Base-by-base conservation (phyloP, 1,140 invertebrate species). In the Drosophila busckii region DNA sequence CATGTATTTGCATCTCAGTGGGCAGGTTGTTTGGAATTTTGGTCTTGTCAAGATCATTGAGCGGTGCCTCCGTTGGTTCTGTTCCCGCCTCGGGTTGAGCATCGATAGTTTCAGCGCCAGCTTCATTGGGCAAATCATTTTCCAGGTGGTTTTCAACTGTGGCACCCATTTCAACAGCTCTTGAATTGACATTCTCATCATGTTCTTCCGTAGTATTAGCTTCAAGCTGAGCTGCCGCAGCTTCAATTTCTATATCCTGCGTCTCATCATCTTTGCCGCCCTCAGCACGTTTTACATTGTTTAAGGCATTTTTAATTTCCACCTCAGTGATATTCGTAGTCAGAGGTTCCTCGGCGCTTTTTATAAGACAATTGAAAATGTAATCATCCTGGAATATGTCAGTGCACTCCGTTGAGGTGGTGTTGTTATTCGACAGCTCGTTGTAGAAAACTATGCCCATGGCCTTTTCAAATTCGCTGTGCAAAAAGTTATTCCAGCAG, bases 401-500 rank as follows among this genome's bases (percentile, higher is more conserved):
- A 6, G 70, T 70, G 10, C 50, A 63, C 8, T 70, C 64, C 3
- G 55, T 69, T 9, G 78, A 61, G 3, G 22, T 61, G 4, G 70
- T 70, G 20, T 80, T 76, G 17, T 75, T 82, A 31, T 82, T 84
- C 7, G 63, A 65, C 34, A 64, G 49, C 48, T 70, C 49, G 7
- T 67, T 63, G 60, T 61, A 52, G 45, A 96, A 89, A 52, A 93
- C 92, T 86, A 91, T 89, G 54, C 90, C 88, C 46, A 96, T 88
- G 83, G 91, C 93, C 86, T 93, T 92, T 87, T 94, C 93, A 46
- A 95, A 92, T 90, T 96, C 93, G 41, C 92, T 93, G 88, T 96
- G 95, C 55, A 96, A 88, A 85, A 96, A 96, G 88, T 96, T 96
- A 88, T 96, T 96, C 92, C 94, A 95, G 29, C 90, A 90, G 88